Conservation (phyloP, 2,797 vertebrate genomes). For the Eutrigla gurnardus region DNA sequence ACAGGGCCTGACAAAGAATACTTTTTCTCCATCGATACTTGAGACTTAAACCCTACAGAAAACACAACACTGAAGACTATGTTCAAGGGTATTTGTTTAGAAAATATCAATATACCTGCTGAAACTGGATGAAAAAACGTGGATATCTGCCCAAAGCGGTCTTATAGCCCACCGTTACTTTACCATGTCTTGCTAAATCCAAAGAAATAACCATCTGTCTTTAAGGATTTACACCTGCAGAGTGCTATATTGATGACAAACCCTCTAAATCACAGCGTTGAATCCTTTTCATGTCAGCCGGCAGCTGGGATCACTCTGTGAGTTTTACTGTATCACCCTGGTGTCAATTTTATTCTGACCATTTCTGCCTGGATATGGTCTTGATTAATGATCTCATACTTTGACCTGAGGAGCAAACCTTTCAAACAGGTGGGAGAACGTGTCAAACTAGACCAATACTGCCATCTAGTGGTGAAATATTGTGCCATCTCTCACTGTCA, state of each 20-base stretch:
- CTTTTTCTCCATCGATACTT: constrained; percentile 51
- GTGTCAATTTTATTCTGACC: neutral
- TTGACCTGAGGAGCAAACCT: constrained; percentile 26
- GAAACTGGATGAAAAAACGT: neutral
- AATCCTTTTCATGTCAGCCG: neutral
- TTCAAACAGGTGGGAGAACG: constrained; percentile 40
- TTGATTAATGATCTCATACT: constrained; percentile 2
- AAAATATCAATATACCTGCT: constrained; percentile 29
- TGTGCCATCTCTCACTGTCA: neutral
- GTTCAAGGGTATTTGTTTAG: constrained; percentile 20
- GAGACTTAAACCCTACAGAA: constrained; percentile 52
- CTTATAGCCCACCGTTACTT: neutral
- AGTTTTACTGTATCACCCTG: neutral
- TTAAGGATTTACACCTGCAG: neutral
- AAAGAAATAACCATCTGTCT: neutral
- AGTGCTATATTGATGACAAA: neutral
- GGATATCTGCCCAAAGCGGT: neutral
- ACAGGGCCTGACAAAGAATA: constrained; percentile 61
- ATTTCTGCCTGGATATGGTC: neutral
- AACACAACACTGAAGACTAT: constrained; percentile 40
- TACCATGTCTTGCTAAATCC: neutral
- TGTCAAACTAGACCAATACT: constrained; percentile 53
- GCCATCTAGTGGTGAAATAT: constrained; percentile 69
- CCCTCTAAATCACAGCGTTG: fast-evolving
- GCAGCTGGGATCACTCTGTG: neutral